phyloP scores from a whole-genome alignment of 2,797 vertebrate genomes.

The Acomys russatus region DNA sequence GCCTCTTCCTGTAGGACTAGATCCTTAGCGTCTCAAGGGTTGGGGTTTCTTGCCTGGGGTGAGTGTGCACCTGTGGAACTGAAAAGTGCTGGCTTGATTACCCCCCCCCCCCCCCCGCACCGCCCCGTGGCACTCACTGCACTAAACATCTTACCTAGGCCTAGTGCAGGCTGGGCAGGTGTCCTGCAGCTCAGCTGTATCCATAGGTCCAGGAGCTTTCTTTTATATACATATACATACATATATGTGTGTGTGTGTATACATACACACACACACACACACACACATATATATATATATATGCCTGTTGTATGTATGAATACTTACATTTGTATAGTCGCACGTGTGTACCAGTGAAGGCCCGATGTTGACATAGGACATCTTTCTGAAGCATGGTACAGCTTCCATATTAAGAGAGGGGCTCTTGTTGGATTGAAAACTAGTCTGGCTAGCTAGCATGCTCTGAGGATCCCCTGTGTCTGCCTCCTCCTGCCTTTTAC shows the following conservation, averaged over 20 bases:
- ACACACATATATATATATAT: too few species aligned
- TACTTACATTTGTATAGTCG: background rate
- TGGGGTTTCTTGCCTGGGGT: background rate
- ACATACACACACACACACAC: too few species aligned
- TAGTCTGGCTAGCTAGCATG: too few species aligned
- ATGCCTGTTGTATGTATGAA: background rate
- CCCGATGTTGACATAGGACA: background rate
- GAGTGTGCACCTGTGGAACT: accelerated
- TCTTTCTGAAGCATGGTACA: background rate
- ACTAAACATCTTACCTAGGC: background rate
- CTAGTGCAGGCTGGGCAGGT: background rate
- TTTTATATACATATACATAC: background rate
- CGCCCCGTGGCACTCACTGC: background rate
- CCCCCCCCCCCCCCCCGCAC: too few species aligned
- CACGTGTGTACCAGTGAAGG: background rate
- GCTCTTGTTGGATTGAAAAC: background rate
- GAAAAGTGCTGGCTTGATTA: background rate
- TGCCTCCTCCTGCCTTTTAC: background rate
- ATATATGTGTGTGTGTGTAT: too few species aligned
- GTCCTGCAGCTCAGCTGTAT: background rate
- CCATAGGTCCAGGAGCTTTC: too few species aligned
- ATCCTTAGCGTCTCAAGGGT: background rate
- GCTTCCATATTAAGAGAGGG: background rate
- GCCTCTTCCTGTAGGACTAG: background rate
- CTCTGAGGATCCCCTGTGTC: background rate